Conservation (phyloP, 1,140 invertebrate genomes). For the Carcinoscorpius rotundicauda region DNA sequence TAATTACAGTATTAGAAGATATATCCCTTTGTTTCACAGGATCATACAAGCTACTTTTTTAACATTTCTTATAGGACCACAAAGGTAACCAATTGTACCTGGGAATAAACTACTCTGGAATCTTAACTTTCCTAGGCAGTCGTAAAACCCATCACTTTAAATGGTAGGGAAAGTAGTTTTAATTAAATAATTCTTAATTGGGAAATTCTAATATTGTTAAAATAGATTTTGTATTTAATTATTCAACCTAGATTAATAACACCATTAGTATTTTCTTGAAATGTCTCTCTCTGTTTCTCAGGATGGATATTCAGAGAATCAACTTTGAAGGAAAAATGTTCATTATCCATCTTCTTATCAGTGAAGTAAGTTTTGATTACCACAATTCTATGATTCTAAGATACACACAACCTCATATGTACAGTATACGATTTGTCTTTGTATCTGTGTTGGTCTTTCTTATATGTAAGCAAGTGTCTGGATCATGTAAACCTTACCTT, state of each 20-base stretch:
- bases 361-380: slow-evolving; percentile 48
- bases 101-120: slow-evolving; percentile 87
- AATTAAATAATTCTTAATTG: too few species aligned
- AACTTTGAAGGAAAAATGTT: slow-evolving; percentile 98
- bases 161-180: slow-evolving; percentile 56
- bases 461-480: not conserved
- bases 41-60: too few species aligned
- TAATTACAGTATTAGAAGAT: too few species aligned
- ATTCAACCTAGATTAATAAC: slow-evolving; percentile 6
- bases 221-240: too few species aligned
- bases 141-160: slow-evolving; percentile 86
- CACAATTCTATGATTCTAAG: too few species aligned
- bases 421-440: not conserved
- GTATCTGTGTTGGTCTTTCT: not conserved
- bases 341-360: slow-evolving; percentile 67
- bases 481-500: not conserved
- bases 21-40: too few species aligned
- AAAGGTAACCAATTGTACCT: slow-evolving; percentile 79
- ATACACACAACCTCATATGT: too few species aligned
- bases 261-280: slow-evolving; percentile 1
- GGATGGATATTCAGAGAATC: slow-evolving; percentile 78
- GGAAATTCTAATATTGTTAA: too few species aligned
- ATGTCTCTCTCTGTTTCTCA: slow-evolving; percentile 22
- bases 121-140: slow-evolving; percentile 86
- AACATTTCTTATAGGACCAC: too few species aligned